A percentile compares a stretch with the other conserved stretches of the same genome.
Conservation (phyloP, 2,113 vertebrate genomes). For the Nicator chloris region DNA sequence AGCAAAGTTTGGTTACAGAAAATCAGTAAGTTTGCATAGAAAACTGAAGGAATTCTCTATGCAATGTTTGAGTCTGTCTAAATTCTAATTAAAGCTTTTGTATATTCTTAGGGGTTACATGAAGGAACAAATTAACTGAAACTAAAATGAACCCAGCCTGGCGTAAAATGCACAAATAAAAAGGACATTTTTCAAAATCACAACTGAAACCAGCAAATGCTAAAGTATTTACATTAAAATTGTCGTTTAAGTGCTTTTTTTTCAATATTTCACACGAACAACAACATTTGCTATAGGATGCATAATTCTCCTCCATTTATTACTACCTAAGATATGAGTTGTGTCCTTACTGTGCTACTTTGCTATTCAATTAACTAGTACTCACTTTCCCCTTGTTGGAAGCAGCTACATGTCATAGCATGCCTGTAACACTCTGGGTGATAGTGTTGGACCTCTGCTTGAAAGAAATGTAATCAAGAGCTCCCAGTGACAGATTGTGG, state of each 20-base stretch:
- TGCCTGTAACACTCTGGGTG: too few species aligned
- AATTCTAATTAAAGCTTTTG: background rate
- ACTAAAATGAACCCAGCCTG: background rate
- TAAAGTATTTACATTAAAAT: background rate
- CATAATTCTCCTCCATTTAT: background rate
- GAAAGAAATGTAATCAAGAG: background rate
- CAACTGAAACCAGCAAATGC: background rate
- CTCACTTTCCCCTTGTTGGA: rapidly evolving
- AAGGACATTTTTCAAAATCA: background rate
- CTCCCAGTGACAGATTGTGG: background rate
- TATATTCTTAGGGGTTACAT: background rate
- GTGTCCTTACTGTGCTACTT: background rate
- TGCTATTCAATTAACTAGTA: background rate
- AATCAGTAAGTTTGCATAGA: background rate
- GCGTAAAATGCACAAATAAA: background rate
- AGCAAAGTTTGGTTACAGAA: background rate
- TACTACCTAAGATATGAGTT: background rate
- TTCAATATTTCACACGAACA: background rate
- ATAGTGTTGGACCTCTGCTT: background rate
- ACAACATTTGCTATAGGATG: background rate
- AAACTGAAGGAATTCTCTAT: background rate
- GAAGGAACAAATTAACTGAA: background rate
- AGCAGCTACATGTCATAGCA: background rate
- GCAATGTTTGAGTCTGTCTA: background rate
- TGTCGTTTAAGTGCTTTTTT: background rate